Conservation (phyloP, 1,140 invertebrate species). For the Heliconius himera region DNA sequence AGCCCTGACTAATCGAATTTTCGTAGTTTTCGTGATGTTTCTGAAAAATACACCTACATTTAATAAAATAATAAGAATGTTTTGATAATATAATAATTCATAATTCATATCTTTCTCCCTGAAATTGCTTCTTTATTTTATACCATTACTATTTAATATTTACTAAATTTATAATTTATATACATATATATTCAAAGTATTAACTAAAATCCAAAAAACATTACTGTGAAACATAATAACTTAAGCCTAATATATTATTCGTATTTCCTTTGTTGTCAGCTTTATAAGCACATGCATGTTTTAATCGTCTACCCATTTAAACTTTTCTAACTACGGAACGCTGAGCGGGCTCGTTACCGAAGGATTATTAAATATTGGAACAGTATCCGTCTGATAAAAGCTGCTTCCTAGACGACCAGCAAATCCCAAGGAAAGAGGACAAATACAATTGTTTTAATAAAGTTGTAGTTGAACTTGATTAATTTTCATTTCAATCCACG, state of each 20-base stretch:
- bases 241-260: background rate
- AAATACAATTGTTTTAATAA: constrained; percentile 65
- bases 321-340: constrained; percentile 69
- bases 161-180: no score
- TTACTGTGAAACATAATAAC: background rate
- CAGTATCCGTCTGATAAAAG: constrained; percentile 70
- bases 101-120: no score
- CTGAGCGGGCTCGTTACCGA: constrained; percentile 72
- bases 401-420: constrained; percentile 67
- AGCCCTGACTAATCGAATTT: no score
- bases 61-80: no score
- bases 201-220: no score
- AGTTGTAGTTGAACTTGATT: constrained; percentile 53
- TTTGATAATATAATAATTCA: no score
- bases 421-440: constrained; percentile 66
- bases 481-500: constrained; percentile 52
- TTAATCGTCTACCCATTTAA: constrained; percentile 70
- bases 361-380: constrained; percentile 81
- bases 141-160: no score
- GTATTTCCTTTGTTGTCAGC: constrained; percentile 31
- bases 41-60: no score
- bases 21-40: no score
- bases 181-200: no score
- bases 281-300: constrained; percentile 34
- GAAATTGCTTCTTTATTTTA: no score